Evolutionary conservation across 1,140 invertebrate species (phyloP), one percentile per base, ranked within the genome.

Genomic region (Euborellia annulipes): DNA sequence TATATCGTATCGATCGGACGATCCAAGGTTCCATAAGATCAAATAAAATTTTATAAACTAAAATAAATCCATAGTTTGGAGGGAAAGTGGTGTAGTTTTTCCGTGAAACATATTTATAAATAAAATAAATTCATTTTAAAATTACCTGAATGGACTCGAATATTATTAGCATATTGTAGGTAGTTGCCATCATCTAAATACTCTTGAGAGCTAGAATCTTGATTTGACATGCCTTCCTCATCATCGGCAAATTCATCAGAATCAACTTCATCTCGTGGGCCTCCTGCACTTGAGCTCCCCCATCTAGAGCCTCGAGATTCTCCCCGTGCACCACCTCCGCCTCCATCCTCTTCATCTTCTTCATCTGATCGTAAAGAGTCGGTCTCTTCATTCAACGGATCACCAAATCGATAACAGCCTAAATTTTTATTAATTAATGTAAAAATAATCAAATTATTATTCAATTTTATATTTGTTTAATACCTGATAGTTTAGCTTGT

Each of bases 401-500:
- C 76, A 16, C 72, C 72, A 49, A 78, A 75, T 50, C 72, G 70
- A 53, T 80, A 80, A 59, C 73, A 70, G 55, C 67, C 67, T 69
- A 32, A 22, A 43, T 4, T n/a, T n/a, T n/a, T n/a, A n/a, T n/a
- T n/a, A n/a, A n/a, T n/a, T n/a, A n/a, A n/a, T n/a, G n/a, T 36
- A 30, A 43, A 36, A 40, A n/a, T 38, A 38, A 27, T 30, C 36
- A 36, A 37, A 44, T 17, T 41, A 18, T 48, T 46, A 14, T 47
- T 32, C 46, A 32, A 42, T 30, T 30, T 30, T 9, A 36, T 2
- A 43, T 44, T 38, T 14, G 11, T 41, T 14, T 19, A 36, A 58
- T 54, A 69, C 80, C 80, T 50, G 78, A 79, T 4, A 81, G 62
- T 61, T 82, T 80, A 0, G 78, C 79, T 66, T 90, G 82, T 59